phyloP scores from a whole-genome alignment of 2,113 vertebrate species.

The Poeciliopsis prolifica region DNA sequence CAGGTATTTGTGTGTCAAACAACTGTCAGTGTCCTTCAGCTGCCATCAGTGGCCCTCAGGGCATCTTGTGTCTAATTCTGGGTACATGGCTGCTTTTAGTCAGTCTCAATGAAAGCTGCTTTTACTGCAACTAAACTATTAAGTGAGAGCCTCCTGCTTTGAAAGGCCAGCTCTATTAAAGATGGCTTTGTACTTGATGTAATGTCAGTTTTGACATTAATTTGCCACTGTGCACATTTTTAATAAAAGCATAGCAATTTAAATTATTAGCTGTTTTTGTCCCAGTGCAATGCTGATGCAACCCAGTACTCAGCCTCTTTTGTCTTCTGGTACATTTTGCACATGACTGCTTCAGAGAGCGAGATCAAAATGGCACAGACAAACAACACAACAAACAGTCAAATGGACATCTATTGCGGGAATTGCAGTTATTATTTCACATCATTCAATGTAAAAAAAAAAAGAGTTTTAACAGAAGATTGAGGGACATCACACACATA shows the following conservation, averaged over 20 bases:
- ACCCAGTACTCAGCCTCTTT: background rate
- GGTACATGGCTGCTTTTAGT: background rate
- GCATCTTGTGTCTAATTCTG: background rate
- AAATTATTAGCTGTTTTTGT: background rate
- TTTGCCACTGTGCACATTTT: background rate
- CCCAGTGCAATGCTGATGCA: background rate
- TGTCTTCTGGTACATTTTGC: background rate
- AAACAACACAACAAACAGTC: background rate
- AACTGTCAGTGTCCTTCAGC: background rate
- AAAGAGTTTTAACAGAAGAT: background rate
- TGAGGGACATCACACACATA: background rate
- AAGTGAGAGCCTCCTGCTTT: background rate
- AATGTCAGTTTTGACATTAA: background rate
- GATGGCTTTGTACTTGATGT: background rate
- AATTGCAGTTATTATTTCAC: background rate
- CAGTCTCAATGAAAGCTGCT: background rate
- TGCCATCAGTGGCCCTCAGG: slow-evolving; percentile 2
- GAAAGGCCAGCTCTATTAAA: background rate
- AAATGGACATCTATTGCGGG: background rate
- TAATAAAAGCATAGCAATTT: background rate
- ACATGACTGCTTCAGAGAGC: background rate
- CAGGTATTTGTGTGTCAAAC: background rate
- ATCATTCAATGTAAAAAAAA: background rate
- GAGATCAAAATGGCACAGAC: background rate
- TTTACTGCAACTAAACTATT: background rate